Percentiles rank a stretch among this genome's conserved stretches.
phyloP scores from a whole-genome alignment of 2,113 vertebrate species.

The Ia io region DNA sequence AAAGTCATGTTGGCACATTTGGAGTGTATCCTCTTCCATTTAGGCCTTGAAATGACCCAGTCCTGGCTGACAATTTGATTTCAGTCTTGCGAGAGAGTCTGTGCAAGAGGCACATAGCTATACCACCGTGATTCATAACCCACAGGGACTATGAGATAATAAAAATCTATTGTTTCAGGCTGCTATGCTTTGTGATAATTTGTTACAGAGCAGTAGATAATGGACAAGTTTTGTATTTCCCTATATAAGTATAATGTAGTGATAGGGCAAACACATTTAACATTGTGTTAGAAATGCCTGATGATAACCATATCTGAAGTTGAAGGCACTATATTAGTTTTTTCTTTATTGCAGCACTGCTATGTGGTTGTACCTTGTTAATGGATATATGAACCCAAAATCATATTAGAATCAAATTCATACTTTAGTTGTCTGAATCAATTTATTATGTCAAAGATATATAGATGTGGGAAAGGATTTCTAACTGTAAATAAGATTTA shows the following conservation, averaged over 20 bases:
- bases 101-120: neutral
- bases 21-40: neutral
- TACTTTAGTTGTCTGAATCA: neutral
- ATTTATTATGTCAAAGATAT: constrained; percentile 45
- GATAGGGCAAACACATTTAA: neutral
- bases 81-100: neutral
- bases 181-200: neutral
- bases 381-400: neutral
- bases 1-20: neutral
- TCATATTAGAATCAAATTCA: neutral
- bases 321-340: neutral
- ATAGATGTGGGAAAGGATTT: neutral
- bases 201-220: neutral
- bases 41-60: neutral
- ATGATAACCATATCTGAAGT: neutral
- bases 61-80: neutral
- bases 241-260: neutral
- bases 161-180: neutral
- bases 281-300: neutral
- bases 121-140: neutral
- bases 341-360: neutral
- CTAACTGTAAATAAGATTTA: constrained; percentile 20
- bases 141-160: neutral
- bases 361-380: neutral
- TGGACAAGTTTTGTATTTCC: neutral